A percentile compares a stretch with the other conserved stretches of the same genome.
Evolutionary conservation across 2,113 vertebrate genomes (phyloP).

Genomic region (Spermophilus dauricus): DNA sequence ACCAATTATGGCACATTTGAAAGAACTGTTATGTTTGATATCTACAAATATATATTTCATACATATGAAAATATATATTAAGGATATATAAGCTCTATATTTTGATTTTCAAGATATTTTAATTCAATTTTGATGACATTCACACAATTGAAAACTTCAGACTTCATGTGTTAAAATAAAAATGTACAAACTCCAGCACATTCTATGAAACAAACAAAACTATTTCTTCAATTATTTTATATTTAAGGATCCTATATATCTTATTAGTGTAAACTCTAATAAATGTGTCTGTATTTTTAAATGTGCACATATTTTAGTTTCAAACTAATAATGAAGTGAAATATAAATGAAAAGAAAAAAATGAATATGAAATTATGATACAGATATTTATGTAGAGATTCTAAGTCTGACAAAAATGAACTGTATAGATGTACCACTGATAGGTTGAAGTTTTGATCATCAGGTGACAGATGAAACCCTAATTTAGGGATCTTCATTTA

Average conservation of each 20-base stretch:
- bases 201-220: background rate
- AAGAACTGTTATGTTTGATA: too few species aligned
- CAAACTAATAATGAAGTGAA: background rate
- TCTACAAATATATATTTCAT: too few species aligned
- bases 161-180: background rate
- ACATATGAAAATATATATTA: too few species aligned
- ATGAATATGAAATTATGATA: background rate
- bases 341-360: conserved; percentile 11
- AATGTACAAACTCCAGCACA: background rate
- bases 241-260: background rate
- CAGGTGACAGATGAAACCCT: background rate
- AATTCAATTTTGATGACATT: too few species aligned
- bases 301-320: background rate
- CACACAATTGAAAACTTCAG: too few species aligned
- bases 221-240: background rate
- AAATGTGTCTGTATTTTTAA: background rate
- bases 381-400: background rate
- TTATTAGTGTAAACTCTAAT: background rate
- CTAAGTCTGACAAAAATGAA: background rate
- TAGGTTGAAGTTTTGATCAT: background rate
- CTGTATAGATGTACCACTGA: background rate
- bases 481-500: background rate
- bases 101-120: too few species aligned
- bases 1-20: too few species aligned
- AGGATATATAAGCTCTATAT: too few species aligned